Conservation (phyloP, 2,888 invertebrate genomes). For the Dione vanillae region DNA sequence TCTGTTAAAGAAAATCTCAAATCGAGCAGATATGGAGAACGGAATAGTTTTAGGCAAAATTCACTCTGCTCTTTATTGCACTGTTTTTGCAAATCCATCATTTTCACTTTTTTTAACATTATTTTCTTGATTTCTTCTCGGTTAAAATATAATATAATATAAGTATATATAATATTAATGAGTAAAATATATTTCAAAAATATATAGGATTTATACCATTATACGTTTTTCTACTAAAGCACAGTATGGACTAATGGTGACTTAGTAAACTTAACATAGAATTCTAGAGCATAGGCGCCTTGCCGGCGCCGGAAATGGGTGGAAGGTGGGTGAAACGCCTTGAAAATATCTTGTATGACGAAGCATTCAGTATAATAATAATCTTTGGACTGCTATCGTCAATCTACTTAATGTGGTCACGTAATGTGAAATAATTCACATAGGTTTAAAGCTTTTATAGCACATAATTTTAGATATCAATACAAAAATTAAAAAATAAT, state of each 20-base stretch:
- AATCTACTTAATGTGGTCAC: neutral
- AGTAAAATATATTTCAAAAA: neutral
- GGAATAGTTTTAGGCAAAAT: too few relatives aligned
- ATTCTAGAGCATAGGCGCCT: constrained; percentile 32
- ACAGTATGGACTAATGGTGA: neutral
- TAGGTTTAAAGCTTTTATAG: neutral
- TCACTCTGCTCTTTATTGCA: too few relatives aligned
- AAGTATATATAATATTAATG: too few relatives aligned
- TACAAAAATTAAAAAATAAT: neutral
- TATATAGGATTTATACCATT: too few relatives aligned
- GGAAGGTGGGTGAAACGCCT: constrained; percentile 29
- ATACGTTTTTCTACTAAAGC: neutral
- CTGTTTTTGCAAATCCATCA: too few relatives aligned
- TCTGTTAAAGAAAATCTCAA: too few relatives aligned
- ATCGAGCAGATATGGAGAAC: too few relatives aligned
- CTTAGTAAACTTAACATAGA: constrained; percentile 1
- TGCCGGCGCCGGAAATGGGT: constrained; percentile 38
- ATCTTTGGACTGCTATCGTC: constrained; percentile 9
- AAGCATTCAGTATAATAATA: constrained; percentile 23
- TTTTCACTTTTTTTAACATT: too few relatives aligned
- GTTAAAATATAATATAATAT: neutral
- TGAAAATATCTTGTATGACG: constrained; percentile 22
- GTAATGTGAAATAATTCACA: neutral
- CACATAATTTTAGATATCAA: neutral
- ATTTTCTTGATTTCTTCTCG: too few relatives aligned